Base-by-base conservation (phyloP, 2,797 vertebrate species). In the Lithobates sylvaticus region DNA sequence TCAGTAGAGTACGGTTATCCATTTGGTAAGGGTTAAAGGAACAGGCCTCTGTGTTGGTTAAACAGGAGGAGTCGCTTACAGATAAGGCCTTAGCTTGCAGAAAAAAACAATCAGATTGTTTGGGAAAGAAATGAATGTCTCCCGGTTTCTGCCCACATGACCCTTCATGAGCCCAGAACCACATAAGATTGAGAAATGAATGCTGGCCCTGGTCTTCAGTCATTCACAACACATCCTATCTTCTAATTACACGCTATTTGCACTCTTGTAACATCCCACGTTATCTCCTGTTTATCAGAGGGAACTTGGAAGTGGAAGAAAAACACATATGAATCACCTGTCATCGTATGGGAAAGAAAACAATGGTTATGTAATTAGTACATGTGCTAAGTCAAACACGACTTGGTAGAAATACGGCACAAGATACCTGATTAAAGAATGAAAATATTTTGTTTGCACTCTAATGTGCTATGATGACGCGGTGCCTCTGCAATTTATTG, bases 251-350 rank as follows among this genome's bases (percentile, higher is more conserved):
- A 64, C 54, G 72, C 79, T 27, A 61, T 82, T 86, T 76, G 74
- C 50, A 69, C 50, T 70, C 73, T 86, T 86, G 65, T 81, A 82
- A 82, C 79, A 72, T 77, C 54, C 74, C 61, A 69, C 34, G 72
- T 83, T 77, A 82, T 86, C 85, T 83, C 29, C 69, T 86, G 74
- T 86, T 81, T 82, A 82, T 70, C 73, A 50, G 15, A 76, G 32
- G 36, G 50, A 73, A 86, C 50, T 78, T 34, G 85, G 79, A 86
- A 82, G 74, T 82, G 67, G 29, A 71, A 78, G 39, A 71, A 83
- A 83, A 77, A 67, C 74, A 58, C 47, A 86, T 76, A 86, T 82
- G 74, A 72, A 86, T 83, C 85, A 83, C 65, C 68, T 73, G 85
- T 86, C 80, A 73, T 78, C 68, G 29, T 73, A 67, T 72, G 27